Evolutionary conservation across 2,888 invertebrate species (phyloP).

Genomic region (Allygus modestus): DNA sequence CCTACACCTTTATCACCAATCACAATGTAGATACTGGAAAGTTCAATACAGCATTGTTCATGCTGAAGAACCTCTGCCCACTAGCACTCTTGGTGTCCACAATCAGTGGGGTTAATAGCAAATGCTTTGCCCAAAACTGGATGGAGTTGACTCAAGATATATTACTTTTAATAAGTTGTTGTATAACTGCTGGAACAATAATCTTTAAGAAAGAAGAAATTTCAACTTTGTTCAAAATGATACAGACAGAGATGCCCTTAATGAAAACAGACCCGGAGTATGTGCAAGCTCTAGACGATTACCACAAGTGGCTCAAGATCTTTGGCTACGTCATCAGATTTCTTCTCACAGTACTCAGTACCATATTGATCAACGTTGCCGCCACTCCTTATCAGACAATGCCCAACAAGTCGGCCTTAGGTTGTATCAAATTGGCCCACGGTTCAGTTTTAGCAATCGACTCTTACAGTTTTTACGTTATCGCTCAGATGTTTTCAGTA

Average conservation of each 20-base stretch:
- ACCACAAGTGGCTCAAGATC: neutral
- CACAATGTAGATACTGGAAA: too few relatives aligned
- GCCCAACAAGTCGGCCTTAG: neutral
- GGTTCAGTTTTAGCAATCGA: neutral
- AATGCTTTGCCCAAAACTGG: neutral
- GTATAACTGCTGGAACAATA: neutral
- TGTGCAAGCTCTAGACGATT: neutral
- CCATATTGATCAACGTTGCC: neutral
- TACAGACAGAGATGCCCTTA: neutral
- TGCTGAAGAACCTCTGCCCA: neutral
- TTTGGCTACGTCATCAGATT: neutral
- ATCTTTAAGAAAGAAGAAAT: neutral
- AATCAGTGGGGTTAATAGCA: neutral
- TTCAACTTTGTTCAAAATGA: neutral
- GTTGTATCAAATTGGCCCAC: neutral
- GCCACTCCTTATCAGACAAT: neutral
- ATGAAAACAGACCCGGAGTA: neutral
- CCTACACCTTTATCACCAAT: too few relatives aligned
- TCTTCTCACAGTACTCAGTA: neutral
- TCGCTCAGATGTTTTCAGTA: neutral
- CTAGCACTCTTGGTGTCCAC: neutral
- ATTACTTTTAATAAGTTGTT: neutral
- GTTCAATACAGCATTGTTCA: too few relatives aligned
- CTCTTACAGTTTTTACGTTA: neutral
- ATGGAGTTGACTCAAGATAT: neutral